Evolutionary conservation across 2,888 invertebrate species (phyloP), one percentile per base, ranked within the genome.

Genomic region (Agonopterix subpropinquella): DNA sequence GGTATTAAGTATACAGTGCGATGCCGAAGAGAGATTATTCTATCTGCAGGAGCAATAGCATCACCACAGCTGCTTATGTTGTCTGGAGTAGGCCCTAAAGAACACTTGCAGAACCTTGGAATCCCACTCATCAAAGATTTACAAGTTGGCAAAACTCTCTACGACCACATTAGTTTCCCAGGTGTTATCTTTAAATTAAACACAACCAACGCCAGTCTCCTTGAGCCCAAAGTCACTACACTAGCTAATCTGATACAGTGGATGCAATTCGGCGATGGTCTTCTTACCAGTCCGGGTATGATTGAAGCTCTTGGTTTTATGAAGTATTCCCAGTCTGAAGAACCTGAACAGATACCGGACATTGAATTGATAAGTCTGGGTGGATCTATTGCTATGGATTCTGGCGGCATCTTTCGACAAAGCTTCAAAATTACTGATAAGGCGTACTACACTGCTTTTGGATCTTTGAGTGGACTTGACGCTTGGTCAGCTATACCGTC

Each of bases 31-130:
- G 96, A 96, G 82, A 91, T 98, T 0, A 94, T 98, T 53, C 67
- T 98, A 13, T 93, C 95, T 8, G 96, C 95, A 0, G 98, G 98
- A 1, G 91, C 96, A 1, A 92, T 98, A 54, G 95, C 94, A 62
- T 94, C 96, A 0, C 96, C 98, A 0, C 97, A 98, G 73, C 71
- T 98, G 11, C 89, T 98, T n/a, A 95, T 98, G 95, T 77, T 98
- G 1, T 96, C 96, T 4, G 96, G 96, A 9, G 71, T 92, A 10
- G 92, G 92, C 0, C 91, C 91, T 0, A 73, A 77, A 51, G 79
- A 91, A 53, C 89, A 92, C 64, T 78, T 93, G 1, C 70, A 88
- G 51, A 77, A 85, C 8, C 77, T 91, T 4, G 88, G 87, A 0
- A 90, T 94, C 51, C 92, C 92, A 0, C 78, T 93, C 1, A 64